These are phyloP conservation scores for Anaspis maculata DNA, from an alignment of 2,888 invertebrate genomes.

Conservation along the genomic window DNA sequence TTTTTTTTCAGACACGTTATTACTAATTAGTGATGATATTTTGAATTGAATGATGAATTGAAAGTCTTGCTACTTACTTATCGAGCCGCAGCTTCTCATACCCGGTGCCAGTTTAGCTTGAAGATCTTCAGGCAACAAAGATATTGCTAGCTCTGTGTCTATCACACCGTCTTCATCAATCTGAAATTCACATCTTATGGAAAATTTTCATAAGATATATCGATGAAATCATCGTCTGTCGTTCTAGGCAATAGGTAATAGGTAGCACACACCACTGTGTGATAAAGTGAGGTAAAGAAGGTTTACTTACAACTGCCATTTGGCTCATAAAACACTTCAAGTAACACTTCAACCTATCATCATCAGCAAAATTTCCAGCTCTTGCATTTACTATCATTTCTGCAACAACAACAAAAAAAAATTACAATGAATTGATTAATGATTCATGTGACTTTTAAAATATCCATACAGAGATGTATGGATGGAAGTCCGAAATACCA, in stretches of 20 bases:
- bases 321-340: constrained; percentile 33
- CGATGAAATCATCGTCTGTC: too few relatives aligned
- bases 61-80: neutral
- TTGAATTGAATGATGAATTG: too few relatives aligned
- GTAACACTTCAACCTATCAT: constrained; percentile 36
- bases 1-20: too few relatives aligned
- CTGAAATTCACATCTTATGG: neutral
- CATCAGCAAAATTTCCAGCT: constrained; percentile 13
- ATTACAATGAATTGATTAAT: too few relatives aligned
- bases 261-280: too few relatives aligned
- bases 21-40: too few relatives aligned
- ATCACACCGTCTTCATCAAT: constrained; percentile 25
- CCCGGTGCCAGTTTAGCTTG: constrained; percentile 25
- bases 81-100: constrained; percentile 31
- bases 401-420: constrained; percentile 28
- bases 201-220: too few relatives aligned
- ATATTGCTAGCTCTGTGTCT: constrained; percentile 37
- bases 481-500: neutral
- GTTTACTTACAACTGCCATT: constrained; percentile 33
- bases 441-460: neutral
- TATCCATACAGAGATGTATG: neutral
- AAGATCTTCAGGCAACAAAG: constrained; percentile 36
- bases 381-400: neutral
- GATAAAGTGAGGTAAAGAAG: too few relatives aligned
- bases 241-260: too few relatives aligned